These are phyloP conservation scores for Actinernus sp. DNA, from an alignment of 92 coral and sea anemone genomes.

Conservation along the genomic window DNA sequence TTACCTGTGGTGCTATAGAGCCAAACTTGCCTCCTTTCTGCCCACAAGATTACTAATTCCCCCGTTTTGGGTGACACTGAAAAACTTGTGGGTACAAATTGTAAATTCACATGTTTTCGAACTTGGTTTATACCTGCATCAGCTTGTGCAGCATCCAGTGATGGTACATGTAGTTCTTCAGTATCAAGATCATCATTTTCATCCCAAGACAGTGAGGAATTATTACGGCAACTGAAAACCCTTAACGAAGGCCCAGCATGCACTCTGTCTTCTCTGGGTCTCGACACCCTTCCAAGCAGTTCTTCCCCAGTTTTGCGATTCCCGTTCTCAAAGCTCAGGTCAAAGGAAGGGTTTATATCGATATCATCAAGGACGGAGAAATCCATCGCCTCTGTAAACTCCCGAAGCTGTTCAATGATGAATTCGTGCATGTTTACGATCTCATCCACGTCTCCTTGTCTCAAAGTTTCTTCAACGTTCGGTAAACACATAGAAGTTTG, in stretches of 20 bases:
- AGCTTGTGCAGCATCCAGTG: background rate
- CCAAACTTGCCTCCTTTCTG: conserved; percentile 8
- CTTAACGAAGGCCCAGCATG: background rate
- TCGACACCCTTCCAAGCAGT: background rate
- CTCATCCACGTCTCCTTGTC: conserved; percentile 8
- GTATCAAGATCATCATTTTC: background rate
- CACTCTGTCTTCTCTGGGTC: background rate
- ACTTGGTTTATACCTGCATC: background rate
- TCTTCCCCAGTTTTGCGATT: background rate
- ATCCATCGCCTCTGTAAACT: background rate
- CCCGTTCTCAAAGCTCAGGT: background rate
- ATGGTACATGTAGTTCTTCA: background rate
- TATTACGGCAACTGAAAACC: too few species aligned
- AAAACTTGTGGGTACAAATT: conserved; percentile 16
- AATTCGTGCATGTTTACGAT: background rate
- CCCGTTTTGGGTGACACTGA: conserved; percentile 8
- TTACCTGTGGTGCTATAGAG: conserved; percentile 5
- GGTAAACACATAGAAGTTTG: conserved; percentile 7
- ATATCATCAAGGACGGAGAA: background rate
- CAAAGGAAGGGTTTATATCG: background rate
- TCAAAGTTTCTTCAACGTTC: conserved; percentile 23
- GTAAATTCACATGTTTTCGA: background rate
- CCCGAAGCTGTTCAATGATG: background rate
- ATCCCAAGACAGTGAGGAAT: too few species aligned
- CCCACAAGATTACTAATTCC: conserved; percentile 9